Conservation (phyloP, 2,113 vertebrate genomes). For the Colaptes auratus region DNA sequence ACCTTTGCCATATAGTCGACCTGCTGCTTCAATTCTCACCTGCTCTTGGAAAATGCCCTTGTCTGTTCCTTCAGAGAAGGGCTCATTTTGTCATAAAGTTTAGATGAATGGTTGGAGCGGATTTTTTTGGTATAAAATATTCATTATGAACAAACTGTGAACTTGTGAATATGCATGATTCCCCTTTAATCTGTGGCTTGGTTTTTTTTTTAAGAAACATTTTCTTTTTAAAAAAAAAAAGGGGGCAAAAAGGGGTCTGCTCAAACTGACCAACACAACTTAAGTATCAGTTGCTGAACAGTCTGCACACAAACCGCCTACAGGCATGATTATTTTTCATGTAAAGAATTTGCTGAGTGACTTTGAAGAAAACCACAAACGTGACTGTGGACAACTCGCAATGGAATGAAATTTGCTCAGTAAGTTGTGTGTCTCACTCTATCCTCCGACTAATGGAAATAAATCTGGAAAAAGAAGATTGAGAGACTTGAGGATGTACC, state of each 20-base stretch:
- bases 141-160: slow-evolving; percentile 68
- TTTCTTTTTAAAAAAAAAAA: not conserved
- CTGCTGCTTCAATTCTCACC: not conserved
- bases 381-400: not conserved
- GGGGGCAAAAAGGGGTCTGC: not conserved
- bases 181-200: slow-evolving; percentile 65
- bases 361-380: not conserved
- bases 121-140: slow-evolving; percentile 44
- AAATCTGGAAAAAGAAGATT: not conserved
- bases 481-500: not conserved
- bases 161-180: slow-evolving; percentile 68
- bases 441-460: not conserved
- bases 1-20: not conserved
- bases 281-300: not conserved
- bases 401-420: not conserved
- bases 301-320: not conserved
- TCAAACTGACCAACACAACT: slow-evolving; percentile 45
- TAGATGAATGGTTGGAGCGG: slow-evolving; percentile 44
- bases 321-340: not conserved
- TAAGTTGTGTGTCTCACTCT: not conserved
- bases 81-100: slow-evolving; percentile 32
- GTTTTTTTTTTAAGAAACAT: not conserved
- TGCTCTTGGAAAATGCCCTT: slow-evolving; percentile 1
- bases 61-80: not conserved
- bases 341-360: not conserved